These are phyloP conservation scores for Camponotus floridanus DNA, from an alignment of 1,140 invertebrate species.

Conservation along the genomic window DNA sequence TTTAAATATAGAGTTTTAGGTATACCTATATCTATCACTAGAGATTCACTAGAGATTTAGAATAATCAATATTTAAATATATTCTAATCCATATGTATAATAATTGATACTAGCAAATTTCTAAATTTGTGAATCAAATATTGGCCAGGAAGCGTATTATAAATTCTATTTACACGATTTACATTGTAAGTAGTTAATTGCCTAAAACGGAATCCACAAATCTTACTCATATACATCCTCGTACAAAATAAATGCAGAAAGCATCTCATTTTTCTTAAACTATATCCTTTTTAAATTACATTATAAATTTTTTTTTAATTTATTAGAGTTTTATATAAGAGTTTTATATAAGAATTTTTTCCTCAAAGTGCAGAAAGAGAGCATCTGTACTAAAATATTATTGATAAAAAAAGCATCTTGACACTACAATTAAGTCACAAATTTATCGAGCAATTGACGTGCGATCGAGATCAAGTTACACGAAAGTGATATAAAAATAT, in stretches of 20 bases:
- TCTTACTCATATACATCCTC: slow-evolving; percentile 10
- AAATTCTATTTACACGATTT: slow-evolving; percentile 36
- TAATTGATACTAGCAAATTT: slow-evolving; percentile 48
- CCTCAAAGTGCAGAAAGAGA: no score
- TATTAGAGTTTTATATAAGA: background rate
- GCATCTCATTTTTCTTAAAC: background rate
- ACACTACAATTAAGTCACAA: background rate
- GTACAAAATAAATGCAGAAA: background rate
- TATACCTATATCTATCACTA: no score
- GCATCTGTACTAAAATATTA: background rate
- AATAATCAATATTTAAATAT: slow-evolving; percentile 50
- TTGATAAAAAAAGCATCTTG: background rate
- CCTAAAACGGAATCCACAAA: slow-evolving; percentile 1
- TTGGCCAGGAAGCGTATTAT: slow-evolving; percentile 16
- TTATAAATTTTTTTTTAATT: background rate
- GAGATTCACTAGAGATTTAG: no score
- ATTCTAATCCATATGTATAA: slow-evolving; percentile 19
- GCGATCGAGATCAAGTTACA: background rate
- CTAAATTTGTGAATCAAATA: slow-evolving; percentile 59
- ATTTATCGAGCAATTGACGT: background rate
- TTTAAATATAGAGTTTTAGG: background rate
- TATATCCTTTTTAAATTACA: background rate
- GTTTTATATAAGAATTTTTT: no score
- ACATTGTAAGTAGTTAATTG: slow-evolving; percentile 45
- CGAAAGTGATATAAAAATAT: background rate